Evolutionary conservation across 2,113 vertebrate species (phyloP).

Genomic region (Zosterops hypoxanthus): DNA sequence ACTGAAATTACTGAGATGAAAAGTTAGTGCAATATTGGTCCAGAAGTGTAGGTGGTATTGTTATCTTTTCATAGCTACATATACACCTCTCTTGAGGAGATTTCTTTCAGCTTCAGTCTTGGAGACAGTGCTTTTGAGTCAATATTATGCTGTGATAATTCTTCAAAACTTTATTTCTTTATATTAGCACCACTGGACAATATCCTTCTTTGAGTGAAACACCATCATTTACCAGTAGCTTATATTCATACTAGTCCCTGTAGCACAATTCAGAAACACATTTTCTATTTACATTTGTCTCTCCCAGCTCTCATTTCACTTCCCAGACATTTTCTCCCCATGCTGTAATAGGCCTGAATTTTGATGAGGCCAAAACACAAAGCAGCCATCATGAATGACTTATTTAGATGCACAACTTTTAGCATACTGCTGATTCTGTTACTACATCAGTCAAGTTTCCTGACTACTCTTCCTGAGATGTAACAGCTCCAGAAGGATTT

Average conservation of each 20-base stretch:
- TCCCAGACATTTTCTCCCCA: slow-evolving; percentile 30
- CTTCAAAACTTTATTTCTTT: slow-evolving; percentile 34
- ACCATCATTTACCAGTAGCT: slow-evolving; percentile 50
- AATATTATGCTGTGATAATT: slow-evolving; percentile 40
- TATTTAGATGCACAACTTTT: slow-evolving; percentile 45
- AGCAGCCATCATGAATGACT: slow-evolving; percentile 46
- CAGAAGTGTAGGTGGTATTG: background rate
- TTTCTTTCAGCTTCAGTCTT: slow-evolving; percentile 39
- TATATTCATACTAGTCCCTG: slow-evolving; percentile 36
- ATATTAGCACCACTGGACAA: slow-evolving; percentile 33
- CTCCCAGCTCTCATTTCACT: slow-evolving; percentile 30
- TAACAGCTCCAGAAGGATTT: slow-evolving; percentile 31
- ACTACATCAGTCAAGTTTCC: slow-evolving; percentile 41
- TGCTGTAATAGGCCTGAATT: slow-evolving; percentile 37
- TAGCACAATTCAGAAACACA: slow-evolving; percentile 36
- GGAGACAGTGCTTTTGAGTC: slow-evolving; percentile 21
- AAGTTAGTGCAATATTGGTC: slow-evolving; percentile 25
- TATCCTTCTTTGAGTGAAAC: slow-evolving; percentile 31
- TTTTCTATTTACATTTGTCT: slow-evolving; percentile 54
- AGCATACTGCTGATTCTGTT: slow-evolving; percentile 49
- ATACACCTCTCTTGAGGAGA: slow-evolving; percentile 37
- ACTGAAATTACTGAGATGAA: slow-evolving; percentile 19
- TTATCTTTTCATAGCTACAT: slow-evolving; percentile 9
- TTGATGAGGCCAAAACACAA: slow-evolving; percentile 58
- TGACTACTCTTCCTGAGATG: slow-evolving; percentile 33